A percentile compares a stretch with the other conserved stretches of the same genome.
phyloP scores from a whole-genome alignment of 2,113 vertebrate genomes.

The Ailuropoda melanoleuca region DNA sequence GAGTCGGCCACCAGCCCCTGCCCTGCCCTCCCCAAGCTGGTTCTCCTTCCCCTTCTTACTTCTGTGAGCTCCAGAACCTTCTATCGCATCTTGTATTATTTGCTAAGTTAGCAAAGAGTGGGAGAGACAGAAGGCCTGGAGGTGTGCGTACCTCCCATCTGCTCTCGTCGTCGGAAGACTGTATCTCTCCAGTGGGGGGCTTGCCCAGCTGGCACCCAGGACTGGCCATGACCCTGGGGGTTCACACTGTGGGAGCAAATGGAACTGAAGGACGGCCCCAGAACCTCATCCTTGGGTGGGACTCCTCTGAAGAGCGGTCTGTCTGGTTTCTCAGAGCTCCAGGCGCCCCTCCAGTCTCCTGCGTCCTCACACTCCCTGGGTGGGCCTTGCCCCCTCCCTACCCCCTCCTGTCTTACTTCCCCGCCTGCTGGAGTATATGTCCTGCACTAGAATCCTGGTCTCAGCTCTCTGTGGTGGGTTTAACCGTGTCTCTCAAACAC shows the following conservation, averaged over 20 bases:
- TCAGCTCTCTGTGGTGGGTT: neutral
- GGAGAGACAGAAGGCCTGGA: neutral
- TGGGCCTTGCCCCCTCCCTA: no score
- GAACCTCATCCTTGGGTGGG: neutral
- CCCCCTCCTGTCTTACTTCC: neutral
- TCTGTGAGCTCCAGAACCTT: neutral
- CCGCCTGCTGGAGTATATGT: neutral
- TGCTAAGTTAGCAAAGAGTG: neutral
- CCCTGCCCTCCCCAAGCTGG: neutral
- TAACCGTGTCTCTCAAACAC: neutral
- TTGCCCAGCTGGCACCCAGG: neutral
- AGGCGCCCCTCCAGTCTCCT: neutral
- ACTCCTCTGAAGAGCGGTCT: neutral
- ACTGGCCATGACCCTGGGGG: no score
- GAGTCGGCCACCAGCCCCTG: neutral
- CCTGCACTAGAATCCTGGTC: neutral
- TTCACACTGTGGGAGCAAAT: fast-evolving
- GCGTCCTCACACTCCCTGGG: fast-evolving
- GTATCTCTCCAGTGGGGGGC: neutral
- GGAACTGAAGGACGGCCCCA: neutral
- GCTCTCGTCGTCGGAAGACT: neutral
- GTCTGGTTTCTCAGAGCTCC: neutral
- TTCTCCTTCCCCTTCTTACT: neutral
- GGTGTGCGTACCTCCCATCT: neutral
- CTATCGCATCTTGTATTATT: neutral